Percentiles rank a stretch among this genome's conserved stretches.
phyloP scores from a whole-genome alignment of 2,797 vertebrate genomes.

The Arrhamphus sclerolepis region DNA sequence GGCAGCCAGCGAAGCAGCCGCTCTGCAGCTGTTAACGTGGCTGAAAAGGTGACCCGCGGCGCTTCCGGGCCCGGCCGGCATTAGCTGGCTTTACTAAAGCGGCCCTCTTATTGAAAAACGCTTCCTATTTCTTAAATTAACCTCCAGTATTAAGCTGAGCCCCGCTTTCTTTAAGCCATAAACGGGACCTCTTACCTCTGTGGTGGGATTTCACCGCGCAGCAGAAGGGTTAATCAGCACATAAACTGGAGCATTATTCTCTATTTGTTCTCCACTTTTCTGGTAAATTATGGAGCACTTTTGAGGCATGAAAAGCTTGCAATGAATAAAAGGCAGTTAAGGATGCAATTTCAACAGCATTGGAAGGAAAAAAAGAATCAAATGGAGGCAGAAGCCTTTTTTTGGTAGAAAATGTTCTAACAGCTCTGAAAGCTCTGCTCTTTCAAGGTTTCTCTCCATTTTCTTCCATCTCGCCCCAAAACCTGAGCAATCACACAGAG shows the following conservation, averaged over 20 bases:
- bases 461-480: neutral
- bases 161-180: slow-evolving; percentile 30
- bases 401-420: neutral
- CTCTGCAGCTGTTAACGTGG: slow-evolving; percentile 57
- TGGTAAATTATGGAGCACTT: neutral
- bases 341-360: neutral
- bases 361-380: neutral
- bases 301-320: slow-evolving; percentile 23
- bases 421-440: neutral
- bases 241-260: slow-evolving; percentile 30
- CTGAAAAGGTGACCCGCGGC: slow-evolving; percentile 33
- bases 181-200: slow-evolving; percentile 16
- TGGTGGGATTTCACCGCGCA: neutral
- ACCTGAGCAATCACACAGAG: slow-evolving; percentile 13
- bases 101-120: slow-evolving; percentile 49
- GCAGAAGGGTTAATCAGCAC: neutral
- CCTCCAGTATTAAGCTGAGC: slow-evolving; percentile 34
- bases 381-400: neutral
- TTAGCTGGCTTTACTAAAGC: slow-evolving; percentile 46
- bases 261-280: slow-evolving; percentile 15
- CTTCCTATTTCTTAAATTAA: slow-evolving; percentile 43
- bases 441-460: slow-evolving; percentile 6
- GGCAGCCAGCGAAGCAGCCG: slow-evolving; percentile 33
- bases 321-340: slow-evolving; percentile 19
- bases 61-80: slow-evolving; percentile 12